These are phyloP conservation scores for Hucho hucho DNA, from an alignment of 2,113 vertebrate genomes.

Conservation along the genomic window DNA sequence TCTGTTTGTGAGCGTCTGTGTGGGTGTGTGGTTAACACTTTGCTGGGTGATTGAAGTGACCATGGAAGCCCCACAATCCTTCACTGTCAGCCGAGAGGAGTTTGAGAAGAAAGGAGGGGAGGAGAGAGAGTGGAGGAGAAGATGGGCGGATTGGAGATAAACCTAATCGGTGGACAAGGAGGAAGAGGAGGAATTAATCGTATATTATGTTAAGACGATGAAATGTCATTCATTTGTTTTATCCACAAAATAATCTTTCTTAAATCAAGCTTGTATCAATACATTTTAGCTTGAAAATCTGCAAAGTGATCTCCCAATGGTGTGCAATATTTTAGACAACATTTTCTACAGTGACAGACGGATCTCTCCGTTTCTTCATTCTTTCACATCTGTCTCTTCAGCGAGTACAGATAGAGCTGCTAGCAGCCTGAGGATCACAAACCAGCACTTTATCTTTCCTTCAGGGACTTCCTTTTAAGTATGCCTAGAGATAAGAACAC, in stretches of 20 bases:
- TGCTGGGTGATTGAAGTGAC: conserved; percentile 38
- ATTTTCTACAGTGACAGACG: too few relatives aligned
- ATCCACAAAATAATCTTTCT: too few relatives aligned
- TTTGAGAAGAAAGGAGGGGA: conserved; percentile 24
- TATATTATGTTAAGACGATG: too few relatives aligned
- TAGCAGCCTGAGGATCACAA: too few relatives aligned
- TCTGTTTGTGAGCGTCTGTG: neutral
- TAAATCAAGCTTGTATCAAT: too few relatives aligned
- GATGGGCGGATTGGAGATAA: neutral
- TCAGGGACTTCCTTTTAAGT: conserved; percentile 3
- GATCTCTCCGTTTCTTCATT: too few relatives aligned
- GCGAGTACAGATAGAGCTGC: too few relatives aligned
- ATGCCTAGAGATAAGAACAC: conserved; percentile 16
- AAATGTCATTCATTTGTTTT: too few relatives aligned
- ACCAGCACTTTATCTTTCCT: neutral
- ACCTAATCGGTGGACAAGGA: neutral
- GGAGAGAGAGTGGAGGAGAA: conserved; percentile 8
- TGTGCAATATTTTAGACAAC: too few relatives aligned
- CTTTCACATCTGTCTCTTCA: too few relatives aligned
- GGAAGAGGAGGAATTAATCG: neutral
- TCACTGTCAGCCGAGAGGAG: conserved; percentile 41
- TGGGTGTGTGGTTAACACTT: neutral
- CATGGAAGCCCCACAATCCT: conserved; percentile 37
- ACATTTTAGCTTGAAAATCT: too few relatives aligned
- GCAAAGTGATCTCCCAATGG: too few relatives aligned